Percentiles rank a stretch among this genome's conserved stretches.
phyloP scores from a whole-genome alignment of 2,113 vertebrate genomes.

The Oxyruncus cristatus region DNA sequence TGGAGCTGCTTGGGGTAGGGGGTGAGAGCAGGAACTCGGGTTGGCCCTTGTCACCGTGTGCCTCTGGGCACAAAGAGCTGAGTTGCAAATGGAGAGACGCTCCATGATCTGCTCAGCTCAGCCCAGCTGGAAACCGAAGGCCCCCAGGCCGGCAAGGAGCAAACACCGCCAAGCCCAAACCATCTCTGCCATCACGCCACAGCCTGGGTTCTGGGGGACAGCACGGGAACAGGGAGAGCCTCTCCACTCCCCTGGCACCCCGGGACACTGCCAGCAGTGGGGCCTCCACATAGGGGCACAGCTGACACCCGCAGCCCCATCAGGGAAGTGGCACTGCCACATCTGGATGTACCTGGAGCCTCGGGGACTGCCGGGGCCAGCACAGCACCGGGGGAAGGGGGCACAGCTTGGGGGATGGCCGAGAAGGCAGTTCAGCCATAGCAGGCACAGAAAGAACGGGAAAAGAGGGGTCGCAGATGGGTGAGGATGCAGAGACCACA shows the following conservation, averaged over 20 bases:
- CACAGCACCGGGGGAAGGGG: neutral
- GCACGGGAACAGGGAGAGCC: neutral
- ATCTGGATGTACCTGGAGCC: rapidly evolving
- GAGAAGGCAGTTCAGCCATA: neutral
- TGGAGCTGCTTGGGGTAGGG: neutral
- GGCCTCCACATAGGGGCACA: rapidly evolving
- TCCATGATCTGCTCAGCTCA: neutral
- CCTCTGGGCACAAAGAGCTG: neutral
- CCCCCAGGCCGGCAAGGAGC: neutral
- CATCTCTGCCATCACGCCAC: neutral
- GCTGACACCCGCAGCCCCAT: rapidly evolving
- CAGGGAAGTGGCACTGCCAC: neutral
- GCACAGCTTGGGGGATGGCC: neutral
- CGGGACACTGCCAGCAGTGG: neutral
- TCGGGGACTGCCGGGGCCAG: neutral
- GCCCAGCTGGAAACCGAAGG: neutral
- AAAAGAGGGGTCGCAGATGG: neutral
- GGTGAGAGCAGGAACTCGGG: neutral
- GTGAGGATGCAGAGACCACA: neutral
- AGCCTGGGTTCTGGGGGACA: neutral
- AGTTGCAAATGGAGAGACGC: rapidly evolving
- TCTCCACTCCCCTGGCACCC: rapidly evolving
- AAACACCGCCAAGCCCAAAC: neutral
- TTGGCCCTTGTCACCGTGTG: rapidly evolving
- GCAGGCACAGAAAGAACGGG: neutral